phyloP scores from a whole-genome alignment of 2,888 invertebrate species.

The Pyrrhia umbra region DNA sequence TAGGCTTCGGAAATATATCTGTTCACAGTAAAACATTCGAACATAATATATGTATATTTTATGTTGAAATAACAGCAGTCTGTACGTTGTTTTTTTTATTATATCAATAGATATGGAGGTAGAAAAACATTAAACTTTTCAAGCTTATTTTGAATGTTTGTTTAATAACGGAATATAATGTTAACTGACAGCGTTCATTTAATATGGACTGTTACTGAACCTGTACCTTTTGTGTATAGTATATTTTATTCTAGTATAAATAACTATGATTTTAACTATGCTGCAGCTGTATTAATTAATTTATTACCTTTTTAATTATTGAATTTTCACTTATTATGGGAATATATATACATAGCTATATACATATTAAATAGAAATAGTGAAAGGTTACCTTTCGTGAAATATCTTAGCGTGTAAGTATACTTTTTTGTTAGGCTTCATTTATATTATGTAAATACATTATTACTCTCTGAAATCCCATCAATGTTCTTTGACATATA shows the following conservation, averaged over 20 bases:
- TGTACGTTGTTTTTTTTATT: constrained; percentile 2
- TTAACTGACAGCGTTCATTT: constrained; percentile 19
- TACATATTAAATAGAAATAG: not conserved
- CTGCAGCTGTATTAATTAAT: not conserved
- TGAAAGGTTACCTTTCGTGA: not conserved
- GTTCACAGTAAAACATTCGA: constrained; percentile 2
- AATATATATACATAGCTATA: not conserved
- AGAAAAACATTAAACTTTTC: constrained; percentile 27
- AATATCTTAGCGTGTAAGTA: not conserved
- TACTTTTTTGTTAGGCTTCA: not conserved
- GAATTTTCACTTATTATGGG: not conserved
- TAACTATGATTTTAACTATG: not conserved
- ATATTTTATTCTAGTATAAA: not conserved
- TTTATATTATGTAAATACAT: no score
- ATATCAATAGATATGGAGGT: constrained; percentile 18
- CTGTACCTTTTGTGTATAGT: no score
- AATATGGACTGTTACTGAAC: constrained; percentile 4
- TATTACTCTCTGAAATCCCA: constrained; percentile 1
- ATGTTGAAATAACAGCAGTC: constrained; percentile 19
- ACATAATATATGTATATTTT: constrained; percentile 17
- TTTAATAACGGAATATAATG: constrained; percentile 12
- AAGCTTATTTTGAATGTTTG: constrained; percentile 34
- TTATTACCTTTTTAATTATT: not conserved
- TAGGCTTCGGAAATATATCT: constrained; percentile 26
- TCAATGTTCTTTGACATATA: not conserved